Base-by-base conservation (phyloP, 2,113 vertebrate species). In the Hippolais icterina region DNA sequence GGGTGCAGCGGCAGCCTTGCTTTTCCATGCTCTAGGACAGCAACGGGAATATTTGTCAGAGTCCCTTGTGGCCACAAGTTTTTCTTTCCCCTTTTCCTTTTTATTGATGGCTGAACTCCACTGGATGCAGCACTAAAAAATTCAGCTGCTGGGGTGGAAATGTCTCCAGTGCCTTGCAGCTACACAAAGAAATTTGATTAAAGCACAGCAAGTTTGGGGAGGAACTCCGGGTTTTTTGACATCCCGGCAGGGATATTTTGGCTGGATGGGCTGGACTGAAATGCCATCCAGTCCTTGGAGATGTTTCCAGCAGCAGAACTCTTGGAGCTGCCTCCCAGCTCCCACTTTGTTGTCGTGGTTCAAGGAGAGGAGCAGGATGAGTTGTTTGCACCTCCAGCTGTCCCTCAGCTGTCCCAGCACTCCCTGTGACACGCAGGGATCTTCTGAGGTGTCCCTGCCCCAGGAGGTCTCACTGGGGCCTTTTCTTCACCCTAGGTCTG, bases 1-100 rank as follows among this genome's bases (percentile, higher is more conserved):
- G 57, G 86, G 52, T 94, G 97, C 81, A 86, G 88, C 89, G 84
- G 93, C 83, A 96, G 89, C 74, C 63, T 77, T 88, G 42, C 24
- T 49, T 91, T 95, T 79, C 57, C 75, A 37, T 33, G 81, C 91
- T 95, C 60, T 33, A 54, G 74, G 94, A 96, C 42, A 82, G 74
- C 33, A 54, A 65, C 50, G 24, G 74, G 87, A 91, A 70, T 91
- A 90, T 65, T 77, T 89, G 57, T 25, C 63, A 57, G 61, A 82
- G 23, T 93, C 77, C 52, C 87, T 68, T 19, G 65, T 79, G 87
- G 44, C 16, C 44, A 33, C 50, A 74, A 37, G 15, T 41, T 88
- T 71, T 92, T 28, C 31, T 86, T 83, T 87, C 37, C n/a, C 4
- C 10, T 12, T 25, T 41, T 25, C 29, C 31, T 23, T 52, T 47